These are phyloP conservation scores for Pangasius macronema DNA, from an alignment of 2,797 vertebrate genomes.

Conservation along the genomic window DNA sequence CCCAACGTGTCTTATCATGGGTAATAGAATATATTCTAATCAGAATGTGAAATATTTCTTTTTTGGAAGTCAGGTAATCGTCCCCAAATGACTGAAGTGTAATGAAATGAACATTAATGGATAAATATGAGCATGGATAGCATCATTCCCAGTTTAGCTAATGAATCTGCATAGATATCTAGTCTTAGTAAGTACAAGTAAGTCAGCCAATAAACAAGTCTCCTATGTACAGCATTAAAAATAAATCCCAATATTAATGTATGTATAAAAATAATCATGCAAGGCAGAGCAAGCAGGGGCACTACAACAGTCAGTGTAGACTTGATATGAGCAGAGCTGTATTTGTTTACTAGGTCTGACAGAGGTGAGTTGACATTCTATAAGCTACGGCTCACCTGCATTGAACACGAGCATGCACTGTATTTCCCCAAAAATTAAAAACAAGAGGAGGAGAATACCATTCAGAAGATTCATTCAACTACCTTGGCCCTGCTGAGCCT, in stretches of 20 bases:
- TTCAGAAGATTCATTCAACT: background rate
- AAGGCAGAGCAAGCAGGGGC: constrained; percentile 9
- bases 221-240: constrained; percentile 41
- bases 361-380: constrained; percentile 1
- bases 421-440: background rate
- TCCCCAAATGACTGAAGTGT: constrained; percentile 12
- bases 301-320: background rate
- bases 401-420: constrained; percentile 33
- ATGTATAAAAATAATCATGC: constrained; percentile 29
- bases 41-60: background rate
- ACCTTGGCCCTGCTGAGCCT: background rate
- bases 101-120: background rate
- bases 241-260: constrained; percentile 23
- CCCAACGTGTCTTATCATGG: background rate
- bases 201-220: constrained; percentile 28
- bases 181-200: constrained; percentile 25
- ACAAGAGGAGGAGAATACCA: background rate
- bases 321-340: background rate
- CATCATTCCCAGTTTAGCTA: constrained; percentile 10
- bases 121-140: constrained; percentile 16
- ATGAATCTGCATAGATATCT: constrained; percentile 45
- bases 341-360: constrained; percentile 13
- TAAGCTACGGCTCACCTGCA: constrained; percentile 22
- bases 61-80: constrained; percentile 47
- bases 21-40: background rate